Percentiles rank a stretch among this genome's conserved stretches.
Conservation (phyloP, 1,140 invertebrate species). For the Chionoecetes opilio region DNA sequence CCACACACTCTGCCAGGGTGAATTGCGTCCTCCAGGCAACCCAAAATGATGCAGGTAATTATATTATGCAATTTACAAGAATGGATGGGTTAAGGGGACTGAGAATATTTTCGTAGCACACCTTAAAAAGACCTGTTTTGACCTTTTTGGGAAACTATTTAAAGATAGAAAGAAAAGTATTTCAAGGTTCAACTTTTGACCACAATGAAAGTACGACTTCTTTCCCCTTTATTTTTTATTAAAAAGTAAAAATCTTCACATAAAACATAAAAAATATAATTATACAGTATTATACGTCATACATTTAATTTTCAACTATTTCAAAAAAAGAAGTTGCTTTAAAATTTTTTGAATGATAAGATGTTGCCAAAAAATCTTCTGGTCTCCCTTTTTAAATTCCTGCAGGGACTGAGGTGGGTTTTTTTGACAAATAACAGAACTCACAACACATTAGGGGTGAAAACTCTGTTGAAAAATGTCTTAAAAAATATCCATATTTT, state of each 20-base stretch:
- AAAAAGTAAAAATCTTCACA: not conserved
- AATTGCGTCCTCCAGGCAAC: conserved; percentile 51
- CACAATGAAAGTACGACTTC: not conserved
- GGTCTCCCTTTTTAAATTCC: not conserved
- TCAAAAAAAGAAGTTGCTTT: not conserved
- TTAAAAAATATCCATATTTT: too few species aligned
- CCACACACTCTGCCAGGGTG: conserved; percentile 21
- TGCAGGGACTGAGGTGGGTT: not conserved
- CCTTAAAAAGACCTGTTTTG: not conserved
- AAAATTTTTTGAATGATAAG: too few species aligned
- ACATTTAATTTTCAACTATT: not conserved
- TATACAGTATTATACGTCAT: too few species aligned
- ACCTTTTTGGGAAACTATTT: not conserved
- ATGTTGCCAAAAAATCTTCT: not conserved
- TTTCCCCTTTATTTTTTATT: not conserved
- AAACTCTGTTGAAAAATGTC: not conserved
- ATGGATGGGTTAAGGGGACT: conserved; percentile 72
- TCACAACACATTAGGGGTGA: not conserved
- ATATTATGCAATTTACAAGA: conserved; percentile 58
- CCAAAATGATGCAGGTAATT: conserved; percentile 38
- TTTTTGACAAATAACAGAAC: not conserved
- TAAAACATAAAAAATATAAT: not conserved
- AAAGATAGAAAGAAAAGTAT: conserved; percentile 32
- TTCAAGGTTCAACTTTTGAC: not conserved
- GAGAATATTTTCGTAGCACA: conserved; percentile 73